phyloP scores from a whole-genome alignment of 2,888 invertebrate genomes.

The Adelphocoris suturalis region DNA sequence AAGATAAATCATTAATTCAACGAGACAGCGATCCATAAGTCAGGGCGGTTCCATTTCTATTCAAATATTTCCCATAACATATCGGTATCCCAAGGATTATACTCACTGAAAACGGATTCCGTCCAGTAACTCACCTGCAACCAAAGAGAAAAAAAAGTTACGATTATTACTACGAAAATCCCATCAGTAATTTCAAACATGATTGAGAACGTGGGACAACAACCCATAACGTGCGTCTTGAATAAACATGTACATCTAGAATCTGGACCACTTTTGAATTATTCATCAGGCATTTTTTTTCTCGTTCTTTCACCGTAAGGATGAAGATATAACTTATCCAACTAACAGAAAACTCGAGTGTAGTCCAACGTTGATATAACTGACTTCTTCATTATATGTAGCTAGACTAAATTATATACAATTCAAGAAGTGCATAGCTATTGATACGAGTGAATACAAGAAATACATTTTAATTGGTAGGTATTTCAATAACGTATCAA shows the following conservation, averaged over 20 bases:
- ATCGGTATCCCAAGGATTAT: neutral
- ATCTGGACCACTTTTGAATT: neutral
- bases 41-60: neutral
- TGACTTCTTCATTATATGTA: no score
- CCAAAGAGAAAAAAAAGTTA: conserved; percentile 10
- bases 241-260: conserved; percentile 15
- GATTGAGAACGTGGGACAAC: neutral
- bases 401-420: no score
- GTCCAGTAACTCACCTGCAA: conserved; percentile 40
- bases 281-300: neutral
- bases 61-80: neutral
- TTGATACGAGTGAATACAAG: no score
- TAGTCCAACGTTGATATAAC: no score
- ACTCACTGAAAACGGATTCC: neutral
- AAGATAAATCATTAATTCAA: neutral
- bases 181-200: conserved; percentile 24
- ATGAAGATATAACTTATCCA: no score
- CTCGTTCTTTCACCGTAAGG: no score
- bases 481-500: no score
- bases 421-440: no score
- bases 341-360: no score
- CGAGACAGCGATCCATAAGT: neutral
- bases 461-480: no score
- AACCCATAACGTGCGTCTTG: neutral
- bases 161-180: neutral